Evolutionary conservation across 2,113 vertebrate genomes (phyloP).

Genomic region (Saguinus midas): DNA sequence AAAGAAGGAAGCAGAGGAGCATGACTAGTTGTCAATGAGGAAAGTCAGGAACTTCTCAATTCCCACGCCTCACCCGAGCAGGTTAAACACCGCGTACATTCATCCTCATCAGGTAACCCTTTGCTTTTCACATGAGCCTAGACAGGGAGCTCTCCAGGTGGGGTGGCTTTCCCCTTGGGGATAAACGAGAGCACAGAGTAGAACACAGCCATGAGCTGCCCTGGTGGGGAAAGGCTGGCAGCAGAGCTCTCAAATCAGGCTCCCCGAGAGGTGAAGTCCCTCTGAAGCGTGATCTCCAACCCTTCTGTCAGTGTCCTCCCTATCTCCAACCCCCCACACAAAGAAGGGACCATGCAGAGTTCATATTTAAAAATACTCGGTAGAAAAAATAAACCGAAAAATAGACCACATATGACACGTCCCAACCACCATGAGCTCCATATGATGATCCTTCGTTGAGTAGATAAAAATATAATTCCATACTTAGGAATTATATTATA

Average conservation of each 20-base stretch:
- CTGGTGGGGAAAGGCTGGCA: background rate
- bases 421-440: background rate
- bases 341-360: background rate
- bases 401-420: background rate
- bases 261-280: background rate
- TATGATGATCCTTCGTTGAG: background rate
- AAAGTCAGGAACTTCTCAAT: background rate
- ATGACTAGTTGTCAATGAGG: background rate
- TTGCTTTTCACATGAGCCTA: background rate
- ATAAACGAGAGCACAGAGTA: background rate
- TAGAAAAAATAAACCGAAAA: background rate
- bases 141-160: background rate
- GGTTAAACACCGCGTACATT: background rate
- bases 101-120: background rate
- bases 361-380: background rate
- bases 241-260: background rate
- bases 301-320: background rate
- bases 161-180: background rate
- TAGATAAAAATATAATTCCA: background rate
- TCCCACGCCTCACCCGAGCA: fast-evolving
- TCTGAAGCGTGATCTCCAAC: background rate
- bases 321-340: background rate
- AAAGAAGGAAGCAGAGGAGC: background rate
- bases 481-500: background rate
- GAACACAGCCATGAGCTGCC: background rate